Conservation (phyloP, 1,140 invertebrate species). For the Paralvinella palmiformis region DNA sequence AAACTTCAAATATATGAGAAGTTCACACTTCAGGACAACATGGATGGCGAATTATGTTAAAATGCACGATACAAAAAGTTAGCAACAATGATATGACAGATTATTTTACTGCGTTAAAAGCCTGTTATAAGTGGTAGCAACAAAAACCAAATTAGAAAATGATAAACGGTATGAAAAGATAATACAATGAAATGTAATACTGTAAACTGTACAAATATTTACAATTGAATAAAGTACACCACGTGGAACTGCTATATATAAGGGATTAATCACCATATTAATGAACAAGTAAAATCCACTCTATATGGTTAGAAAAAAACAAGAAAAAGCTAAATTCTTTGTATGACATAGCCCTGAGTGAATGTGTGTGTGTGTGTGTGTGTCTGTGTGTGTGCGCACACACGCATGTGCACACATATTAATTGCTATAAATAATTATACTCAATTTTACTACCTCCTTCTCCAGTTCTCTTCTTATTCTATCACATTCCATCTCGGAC, state of each 20-base stretch:
- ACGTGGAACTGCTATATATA: too few species aligned
- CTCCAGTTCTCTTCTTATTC: slow-evolving; percentile 39
- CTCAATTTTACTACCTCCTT: slow-evolving; percentile 41
- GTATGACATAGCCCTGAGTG: not conserved
- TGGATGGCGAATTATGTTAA: too few species aligned
- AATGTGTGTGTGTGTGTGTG: too few species aligned
- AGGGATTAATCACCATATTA: not conserved
- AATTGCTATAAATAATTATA: not conserved
- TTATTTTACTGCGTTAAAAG: too few species aligned
- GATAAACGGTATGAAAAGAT: not conserved
- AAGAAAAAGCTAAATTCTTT: not conserved
- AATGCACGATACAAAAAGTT: too few species aligned
- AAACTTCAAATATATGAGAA: too few species aligned
- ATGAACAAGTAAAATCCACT: not conserved
- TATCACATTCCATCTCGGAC: slow-evolving; percentile 39
- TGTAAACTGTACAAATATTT: not conserved
- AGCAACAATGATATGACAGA: too few species aligned
- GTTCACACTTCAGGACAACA: too few species aligned
- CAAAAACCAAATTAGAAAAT: not conserved
- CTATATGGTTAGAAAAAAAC: not conserved
- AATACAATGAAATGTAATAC: not conserved
- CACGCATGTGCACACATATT: too few species aligned
- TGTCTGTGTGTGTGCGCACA: too few species aligned
- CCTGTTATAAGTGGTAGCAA: not conserved
- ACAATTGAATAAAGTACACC: not conserved